Base-by-base conservation (phyloP, 1,140 invertebrate species). In the Drosophila oshimai region DNA sequence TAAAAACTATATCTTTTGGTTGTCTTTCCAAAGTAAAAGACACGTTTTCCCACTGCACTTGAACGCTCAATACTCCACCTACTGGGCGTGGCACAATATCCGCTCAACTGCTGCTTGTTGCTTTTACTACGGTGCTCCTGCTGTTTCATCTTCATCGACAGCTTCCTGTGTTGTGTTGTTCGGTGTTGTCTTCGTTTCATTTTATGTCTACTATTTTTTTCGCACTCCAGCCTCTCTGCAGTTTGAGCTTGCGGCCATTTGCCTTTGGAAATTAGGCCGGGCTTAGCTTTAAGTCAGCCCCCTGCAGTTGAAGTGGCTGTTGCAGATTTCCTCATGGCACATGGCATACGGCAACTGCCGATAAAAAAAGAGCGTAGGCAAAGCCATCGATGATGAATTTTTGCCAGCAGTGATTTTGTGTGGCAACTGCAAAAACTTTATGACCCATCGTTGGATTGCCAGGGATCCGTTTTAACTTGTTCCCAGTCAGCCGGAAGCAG, bases 261-360 rank as follows among this genome's bases (percentile, higher is more conserved):
- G 71, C 54, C 77, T 81, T 76, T 61, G 45, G 39, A 81, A 81
- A 81, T 81, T 81, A 81, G 72, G 54, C 68, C 67, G 22, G 50
- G 67, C 67, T 81, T 76, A 76, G 54, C 58, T 53, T 46, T 57
- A 81, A 57, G 46, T 26, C 28, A 15, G 42, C 13, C 41, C 53
- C 57, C 39, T 74, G 42, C 64, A 71, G 51, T 70, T 57, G 22
- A 42, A 65, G 46, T 55, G 46, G 29, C 50, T 61, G 36, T 49
- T 33, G 49, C 64, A 47, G 68, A 53, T 53, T 47, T 36, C 18
- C 33, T 12, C 33, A 47, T 50, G 24, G 17, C n/a, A 36, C 22
- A 15, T 15, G 47, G 33, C 53, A 62, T 39, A 29, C 46, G 64
- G 17, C 54, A 65, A 18, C 20, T 47, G 31, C 22, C 42, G 12